A percentile compares a stretch with the other conserved stretches of the same genome.
Evolutionary conservation across 2,888 invertebrate species (phyloP).

Genomic region (Pherbina coryleti): DNA sequence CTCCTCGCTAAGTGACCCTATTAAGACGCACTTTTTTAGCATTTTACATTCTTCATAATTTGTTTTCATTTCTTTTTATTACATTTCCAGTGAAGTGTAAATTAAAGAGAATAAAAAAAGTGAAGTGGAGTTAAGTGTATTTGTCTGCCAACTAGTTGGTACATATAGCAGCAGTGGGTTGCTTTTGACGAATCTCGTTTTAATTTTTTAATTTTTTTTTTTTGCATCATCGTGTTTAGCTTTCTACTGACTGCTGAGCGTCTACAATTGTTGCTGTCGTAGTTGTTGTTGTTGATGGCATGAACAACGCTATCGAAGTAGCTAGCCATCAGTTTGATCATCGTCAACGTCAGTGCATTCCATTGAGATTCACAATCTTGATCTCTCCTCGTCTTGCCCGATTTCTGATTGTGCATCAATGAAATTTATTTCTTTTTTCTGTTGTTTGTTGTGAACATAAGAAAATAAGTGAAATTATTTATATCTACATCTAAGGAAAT

Average conservation of each 20-base stretch:
- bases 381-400: not conserved
- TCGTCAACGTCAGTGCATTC: not conserved
- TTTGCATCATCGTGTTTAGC: slow-evolving; percentile 5
- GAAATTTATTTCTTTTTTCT: not conserved
- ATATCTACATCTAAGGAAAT: not conserved
- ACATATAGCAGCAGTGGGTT: not conserved
- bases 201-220: not conserved
- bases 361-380: not conserved
- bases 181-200: too few species aligned
- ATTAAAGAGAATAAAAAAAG: slow-evolving; percentile 8
- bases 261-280: not conserved
- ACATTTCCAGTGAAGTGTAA: slow-evolving; percentile 15
- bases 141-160: not conserved
- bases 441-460: not conserved
- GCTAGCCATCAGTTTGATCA: not conserved
- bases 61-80: slow-evolving; percentile 19
- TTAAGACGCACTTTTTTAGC: slow-evolving; percentile 31
- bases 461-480: slow-evolving; percentile 37
- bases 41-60: slow-evolving; percentile 19
- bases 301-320: not conserved
- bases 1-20: slow-evolving; percentile 1
- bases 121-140: not conserved
- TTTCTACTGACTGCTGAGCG: slow-evolving; percentile 17
- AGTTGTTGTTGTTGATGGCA: not conserved
- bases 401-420: slow-evolving; percentile 2